A percentile compares a stretch with the other conserved stretches of the same genome.
These are phyloP conservation scores for Pollachius pollachius DNA, from an alignment of 2,113 vertebrate genomes.

Conservation along the genomic window DNA sequence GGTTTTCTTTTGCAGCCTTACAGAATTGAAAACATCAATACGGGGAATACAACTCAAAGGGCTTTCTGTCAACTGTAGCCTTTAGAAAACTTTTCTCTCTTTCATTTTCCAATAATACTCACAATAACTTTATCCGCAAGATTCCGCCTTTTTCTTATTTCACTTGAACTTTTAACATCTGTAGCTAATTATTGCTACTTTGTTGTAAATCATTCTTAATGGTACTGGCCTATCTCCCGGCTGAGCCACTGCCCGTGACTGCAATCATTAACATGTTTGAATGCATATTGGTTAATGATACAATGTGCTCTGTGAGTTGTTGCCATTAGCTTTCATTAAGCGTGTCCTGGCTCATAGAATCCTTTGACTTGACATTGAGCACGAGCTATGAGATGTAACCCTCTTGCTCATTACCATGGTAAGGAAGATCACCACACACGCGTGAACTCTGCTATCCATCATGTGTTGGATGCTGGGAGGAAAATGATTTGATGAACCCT, in stretches of 20 bases:
- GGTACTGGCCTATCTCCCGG: constrained; percentile 15
- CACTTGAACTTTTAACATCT: constrained; percentile 10
- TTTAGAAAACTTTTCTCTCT: too few species aligned
- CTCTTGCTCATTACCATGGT: background rate
- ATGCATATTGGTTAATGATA: constrained; percentile 69
- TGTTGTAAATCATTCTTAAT: background rate
- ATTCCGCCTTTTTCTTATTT: too few species aligned
- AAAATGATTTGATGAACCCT: background rate
- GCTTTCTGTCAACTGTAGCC: too few species aligned
- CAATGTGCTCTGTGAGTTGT: constrained; percentile 57
- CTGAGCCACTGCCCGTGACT: constrained; percentile 28
- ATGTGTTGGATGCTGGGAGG: background rate
- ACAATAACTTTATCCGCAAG: too few species aligned
- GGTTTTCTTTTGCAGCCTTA: too few species aligned
- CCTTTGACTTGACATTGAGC: constrained; percentile 46
- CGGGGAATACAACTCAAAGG: too few species aligned
- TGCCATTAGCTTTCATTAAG: constrained; percentile 70
- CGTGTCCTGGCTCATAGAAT: constrained; percentile 62
- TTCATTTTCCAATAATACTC: too few species aligned
- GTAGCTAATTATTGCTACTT: background rate
- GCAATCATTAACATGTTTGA: constrained; percentile 58
- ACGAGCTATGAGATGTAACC: constrained; percentile 53
- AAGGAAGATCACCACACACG: background rate
- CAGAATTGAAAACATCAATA: too few species aligned
- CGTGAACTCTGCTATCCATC: background rate